These are phyloP conservation scores for Frankliniella fusca DNA, from an alignment of 2,888 invertebrate species.

Conservation along the genomic window DNA sequence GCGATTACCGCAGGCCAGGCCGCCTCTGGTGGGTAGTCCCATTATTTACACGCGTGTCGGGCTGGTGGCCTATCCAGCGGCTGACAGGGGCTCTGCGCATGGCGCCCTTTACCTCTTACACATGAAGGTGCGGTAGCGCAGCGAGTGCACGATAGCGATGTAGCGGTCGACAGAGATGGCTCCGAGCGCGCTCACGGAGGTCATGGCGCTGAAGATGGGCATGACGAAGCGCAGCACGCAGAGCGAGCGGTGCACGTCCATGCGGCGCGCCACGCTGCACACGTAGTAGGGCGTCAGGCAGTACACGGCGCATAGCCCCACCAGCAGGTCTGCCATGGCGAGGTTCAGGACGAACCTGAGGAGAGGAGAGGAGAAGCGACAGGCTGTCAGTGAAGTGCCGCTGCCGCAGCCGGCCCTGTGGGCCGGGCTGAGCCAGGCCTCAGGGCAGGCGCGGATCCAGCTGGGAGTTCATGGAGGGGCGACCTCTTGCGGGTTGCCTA, in stretches of 20 bases:
- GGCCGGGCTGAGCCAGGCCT: too few relatives aligned
- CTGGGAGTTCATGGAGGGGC: too few relatives aligned
- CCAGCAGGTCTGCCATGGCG: conserved; percentile 34
- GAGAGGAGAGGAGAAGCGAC: too few relatives aligned
- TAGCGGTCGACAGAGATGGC: conserved; percentile 36
- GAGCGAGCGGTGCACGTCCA: conserved; percentile 9
- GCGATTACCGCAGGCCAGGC: too few relatives aligned
- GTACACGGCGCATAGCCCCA: conserved; percentile 34
- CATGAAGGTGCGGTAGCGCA: conserved; percentile 36
- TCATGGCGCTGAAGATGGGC: conserved; percentile 31
- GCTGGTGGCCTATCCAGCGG: too few relatives aligned
- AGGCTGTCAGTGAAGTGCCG: too few relatives aligned
- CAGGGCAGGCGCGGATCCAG: too few relatives aligned
- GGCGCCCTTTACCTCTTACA: conserved; percentile 31
- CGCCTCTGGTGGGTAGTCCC: too few relatives aligned
- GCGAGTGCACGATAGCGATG: conserved; percentile 36
- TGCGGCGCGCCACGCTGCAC: conserved; percentile 31
- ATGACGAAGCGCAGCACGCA: conserved; percentile 35
- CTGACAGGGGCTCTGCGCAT: too few relatives aligned
- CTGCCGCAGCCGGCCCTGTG: too few relatives aligned
- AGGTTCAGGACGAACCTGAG: conserved; percentile 35
- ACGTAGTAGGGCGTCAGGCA: conserved; percentile 35
- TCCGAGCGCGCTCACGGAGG: conserved; percentile 32
- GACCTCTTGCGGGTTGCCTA: too few relatives aligned
- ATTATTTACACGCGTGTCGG: too few relatives aligned